Base-by-base conservation (phyloP, 2,888 invertebrate genomes). In the Drosophila mimetica region DNA sequence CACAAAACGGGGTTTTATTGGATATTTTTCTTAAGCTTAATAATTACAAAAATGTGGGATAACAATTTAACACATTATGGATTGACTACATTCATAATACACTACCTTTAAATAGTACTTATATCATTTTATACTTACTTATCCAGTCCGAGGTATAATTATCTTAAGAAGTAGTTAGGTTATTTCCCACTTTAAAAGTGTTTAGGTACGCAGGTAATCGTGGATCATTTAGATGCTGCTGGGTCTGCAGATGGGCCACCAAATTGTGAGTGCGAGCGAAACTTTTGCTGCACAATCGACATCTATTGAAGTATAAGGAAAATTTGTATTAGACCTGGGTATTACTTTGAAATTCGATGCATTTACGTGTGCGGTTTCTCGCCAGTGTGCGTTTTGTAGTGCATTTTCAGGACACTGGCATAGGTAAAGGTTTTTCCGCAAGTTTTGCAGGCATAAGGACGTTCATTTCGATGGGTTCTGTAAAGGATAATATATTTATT, bases 341-440 rank as follows among this genome's bases (percentile, higher is more conserved):
- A 7, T 28, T 37, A 1, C 3, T 2, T 3, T 13, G 6, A 2
- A 8, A 16, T 0, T 11, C 2, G 8, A 8, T 1, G 2, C 8
- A 64, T 75, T 72, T 85, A 91, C 86, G 60, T 67, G 41, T 88
- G 91, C 0, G 91, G 90, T 55, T 90, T 91, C 69, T 91, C 91
- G n/a, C 91, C 91, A 0, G 91, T 91, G 54, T 91, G 91, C 2
- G 89, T 91, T 66, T 90, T 79, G 52, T 84, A 81, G 64, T 92
- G 92, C 2, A 88, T 87, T 55, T 91, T 91, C 0, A 92, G 77
- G 3, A 92, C 91, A 70, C 90, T 91, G 13, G 91, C 88, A 60
- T 92, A 91, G 2, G 91, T 90, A 36, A 92, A 92, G 3, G 83
- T 86, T 76, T 92, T 92, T 4, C 89, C 91, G 59, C 92, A 92